Base-by-base conservation (phyloP, 2,888 invertebrate genomes). In the Julus scandinavius region DNA sequence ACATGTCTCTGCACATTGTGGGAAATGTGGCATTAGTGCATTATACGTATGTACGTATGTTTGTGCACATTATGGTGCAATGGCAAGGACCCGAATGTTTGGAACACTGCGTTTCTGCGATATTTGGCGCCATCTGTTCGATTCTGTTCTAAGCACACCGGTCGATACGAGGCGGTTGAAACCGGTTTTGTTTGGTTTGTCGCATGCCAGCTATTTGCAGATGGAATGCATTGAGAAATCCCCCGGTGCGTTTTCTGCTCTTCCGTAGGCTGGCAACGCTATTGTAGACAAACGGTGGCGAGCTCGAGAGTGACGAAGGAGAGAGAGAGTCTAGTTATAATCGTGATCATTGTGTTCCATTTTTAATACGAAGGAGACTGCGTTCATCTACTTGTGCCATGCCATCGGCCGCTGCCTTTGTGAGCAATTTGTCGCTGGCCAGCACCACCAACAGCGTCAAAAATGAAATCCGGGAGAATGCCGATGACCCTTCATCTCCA, bases 381-480 rank as follows among this genome's bases (percentile, higher is more conserved):
- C 63, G 63, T 63, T 63, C 63, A n/a, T 20, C 63, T 9, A 4
- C 20, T 63, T 20, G n/a, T 63, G 63, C n/a, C 4, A 86, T 86
- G 86, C 86, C 86, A 50, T 86, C 86, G 2, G 86, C 86, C n/a
- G 41, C 86, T 54, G 50, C 20, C 7, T 86, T 86, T 13, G 49
- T 86, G 15, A 86, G 86, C 49, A 86, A 50, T 50, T 86, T 86
- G n/a, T 86, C 86, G 49, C 13, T 86, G 86, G 29, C 49, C 86
- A 86, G 54, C 54, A 86, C 86, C 6, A 86, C 50, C 4, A 15
- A 6, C 29, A 45, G 38, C 50, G 54, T 54, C 29, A 86, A 86
- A 40, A 63, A 63, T 63, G 63, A 20, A 63, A 63, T 15, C 63
- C 20, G 63, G 63, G 63, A 63, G 63, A 63, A 63, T 5, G 63